A percentile compares a stretch with the other conserved stretches of the same genome.
Conservation (phyloP, 1,140 invertebrate species). For the Dreissena rostriformis region DNA sequence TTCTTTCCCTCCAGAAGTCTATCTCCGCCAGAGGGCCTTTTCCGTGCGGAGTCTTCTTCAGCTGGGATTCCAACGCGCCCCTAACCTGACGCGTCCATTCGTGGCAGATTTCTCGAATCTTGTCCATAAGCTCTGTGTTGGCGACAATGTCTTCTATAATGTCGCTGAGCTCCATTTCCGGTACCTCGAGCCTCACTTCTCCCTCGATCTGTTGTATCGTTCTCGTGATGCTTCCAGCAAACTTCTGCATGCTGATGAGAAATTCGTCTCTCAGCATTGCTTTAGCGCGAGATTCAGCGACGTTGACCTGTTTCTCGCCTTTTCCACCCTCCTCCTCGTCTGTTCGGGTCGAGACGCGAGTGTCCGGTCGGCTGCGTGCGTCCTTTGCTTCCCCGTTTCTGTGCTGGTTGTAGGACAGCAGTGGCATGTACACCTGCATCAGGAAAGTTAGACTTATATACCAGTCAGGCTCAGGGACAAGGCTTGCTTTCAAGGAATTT, state of each 20-base stretch:
- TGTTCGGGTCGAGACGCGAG: conserved; percentile 64
- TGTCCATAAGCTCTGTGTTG: conserved; percentile 76
- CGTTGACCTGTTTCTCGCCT: conserved; percentile 65
- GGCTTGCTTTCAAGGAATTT: no score
- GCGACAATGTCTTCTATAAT: conserved; percentile 76
- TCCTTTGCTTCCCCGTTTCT: conserved; percentile 64
- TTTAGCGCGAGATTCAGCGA: conserved; percentile 76
- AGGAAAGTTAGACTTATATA: conserved; percentile 9
- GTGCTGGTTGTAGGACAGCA: conserved; percentile 79
- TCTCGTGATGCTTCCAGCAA: conserved; percentile 79
- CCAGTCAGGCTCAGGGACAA: no score
- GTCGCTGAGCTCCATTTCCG: conserved; percentile 76
- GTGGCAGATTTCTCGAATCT: conserved; percentile 74
- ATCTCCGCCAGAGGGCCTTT: conserved; percentile 91
- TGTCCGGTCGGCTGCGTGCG: conserved; percentile 55
- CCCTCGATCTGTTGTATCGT: conserved; percentile 82
- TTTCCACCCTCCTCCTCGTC: conserved; percentile 54
- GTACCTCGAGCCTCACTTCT: conserved; percentile 81
- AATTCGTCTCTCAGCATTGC: conserved; percentile 82
- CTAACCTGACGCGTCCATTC: conserved; percentile 80
- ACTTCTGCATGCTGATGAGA: conserved; percentile 82
- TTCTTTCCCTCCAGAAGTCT: conserved; percentile 90
- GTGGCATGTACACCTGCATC: conserved; percentile 79
- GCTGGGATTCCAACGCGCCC: conserved; percentile 76
- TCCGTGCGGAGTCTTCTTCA: conserved; percentile 83